A percentile compares a stretch with the other conserved stretches of the same genome.
Evolutionary conservation across 2,888 invertebrate species (phyloP).

Genomic region (Papilio elwesi): DNA sequence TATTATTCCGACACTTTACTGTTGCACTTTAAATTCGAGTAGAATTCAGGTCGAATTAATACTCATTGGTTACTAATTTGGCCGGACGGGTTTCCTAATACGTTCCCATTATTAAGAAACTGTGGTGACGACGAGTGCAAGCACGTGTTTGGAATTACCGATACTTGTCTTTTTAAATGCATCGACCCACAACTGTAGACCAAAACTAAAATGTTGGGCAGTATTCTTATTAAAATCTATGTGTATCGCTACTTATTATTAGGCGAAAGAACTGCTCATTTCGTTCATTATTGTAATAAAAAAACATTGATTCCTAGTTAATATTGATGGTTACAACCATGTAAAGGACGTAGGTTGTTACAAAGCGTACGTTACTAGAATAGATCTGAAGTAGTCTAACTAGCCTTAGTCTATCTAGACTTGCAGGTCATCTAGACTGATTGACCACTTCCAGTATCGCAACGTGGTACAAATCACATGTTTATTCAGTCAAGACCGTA

Average conservation of each 20-base stretch:
- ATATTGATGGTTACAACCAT: slow-evolving; percentile 16
- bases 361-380: slow-evolving; percentile 48
- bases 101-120: slow-evolving; percentile 20
- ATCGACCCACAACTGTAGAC: neutral
- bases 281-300: slow-evolving; percentile 15
- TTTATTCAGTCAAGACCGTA: neutral
- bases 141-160: neutral
- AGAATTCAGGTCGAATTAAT: slow-evolving; percentile 4
- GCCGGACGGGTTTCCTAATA: slow-evolving; percentile 25
- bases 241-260: too few species aligned
- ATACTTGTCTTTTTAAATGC: neutral
- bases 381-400: slow-evolving; percentile 64
- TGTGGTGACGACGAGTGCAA: slow-evolving; percentile 5
- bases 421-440: slow-evolving; percentile 75
- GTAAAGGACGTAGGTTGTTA: slow-evolving; percentile 48
- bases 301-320: neutral
- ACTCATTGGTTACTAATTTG: neutral
- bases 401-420: slow-evolving; percentile 65
- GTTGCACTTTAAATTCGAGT: neutral
- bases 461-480: slow-evolving; percentile 56
- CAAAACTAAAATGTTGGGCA: neutral
- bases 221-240: neutral
- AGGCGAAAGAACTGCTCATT: neutral
- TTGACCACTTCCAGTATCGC: slow-evolving; percentile 75
- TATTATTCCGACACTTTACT: neutral